These are phyloP conservation scores for Parnassius smintheus DNA, from an alignment of 2,888 invertebrate species.

Conservation along the genomic window DNA sequence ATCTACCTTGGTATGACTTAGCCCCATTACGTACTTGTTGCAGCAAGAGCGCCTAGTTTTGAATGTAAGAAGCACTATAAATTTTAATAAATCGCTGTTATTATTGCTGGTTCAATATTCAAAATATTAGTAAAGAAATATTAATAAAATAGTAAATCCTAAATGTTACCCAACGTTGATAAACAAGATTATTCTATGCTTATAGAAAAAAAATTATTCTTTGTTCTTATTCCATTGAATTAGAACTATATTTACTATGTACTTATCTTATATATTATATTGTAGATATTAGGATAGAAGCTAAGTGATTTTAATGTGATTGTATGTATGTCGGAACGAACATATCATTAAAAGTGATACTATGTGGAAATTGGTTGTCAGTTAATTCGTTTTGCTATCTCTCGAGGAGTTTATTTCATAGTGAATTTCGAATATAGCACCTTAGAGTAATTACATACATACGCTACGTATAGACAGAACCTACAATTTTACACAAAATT, in stretches of 20 bases:
- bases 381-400: conserved; percentile 33
- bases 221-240: conserved; percentile 11
- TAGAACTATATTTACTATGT: conserved; percentile 25
- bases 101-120: background rate
- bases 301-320: conserved; percentile 55
- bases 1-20: no score
- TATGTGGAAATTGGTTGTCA: conserved; percentile 45
- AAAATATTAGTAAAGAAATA: background rate
- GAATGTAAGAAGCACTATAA: no score
- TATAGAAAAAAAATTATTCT: conserved; percentile 9
- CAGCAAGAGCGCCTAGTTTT: no score
- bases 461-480: no score
- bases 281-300: conserved; percentile 30
- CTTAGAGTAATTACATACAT: no score
- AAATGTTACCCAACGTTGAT: conserved; percentile 7
- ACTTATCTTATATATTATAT: conserved; percentile 14
- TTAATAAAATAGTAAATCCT: background rate
- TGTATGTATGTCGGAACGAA: no score
- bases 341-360: conserved; percentile 65
- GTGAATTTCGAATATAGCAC: no score
- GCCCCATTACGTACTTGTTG: no score
- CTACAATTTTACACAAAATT: no score
- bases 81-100: background rate
- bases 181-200: conserved; percentile 5
- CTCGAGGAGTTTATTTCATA: conserved; percentile 4